A percentile compares a stretch with the other conserved stretches of the same genome.
Conservation (phyloP, 1,140 invertebrate genomes). For the Panagrolaimus sp. region DNA sequence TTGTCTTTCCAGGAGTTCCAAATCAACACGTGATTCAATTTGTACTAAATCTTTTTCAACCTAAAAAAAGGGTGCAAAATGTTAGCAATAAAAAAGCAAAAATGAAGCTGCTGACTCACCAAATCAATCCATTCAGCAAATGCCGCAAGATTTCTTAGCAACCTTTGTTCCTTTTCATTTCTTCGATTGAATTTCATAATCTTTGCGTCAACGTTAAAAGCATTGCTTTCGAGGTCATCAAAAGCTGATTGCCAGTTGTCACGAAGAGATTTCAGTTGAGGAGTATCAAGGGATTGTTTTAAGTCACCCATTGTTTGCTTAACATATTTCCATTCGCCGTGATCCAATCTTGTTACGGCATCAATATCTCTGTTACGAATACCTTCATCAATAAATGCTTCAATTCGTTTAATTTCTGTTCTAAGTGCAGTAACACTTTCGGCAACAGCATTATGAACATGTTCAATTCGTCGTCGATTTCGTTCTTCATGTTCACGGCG, state of each 20-base stretch:
- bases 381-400: conserved; percentile 1
- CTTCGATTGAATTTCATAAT: conserved; percentile 1
- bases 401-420: conserved; percentile 4
- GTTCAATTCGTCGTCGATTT: neutral
- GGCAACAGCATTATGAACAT: conserved; percentile 4
- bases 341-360: neutral
- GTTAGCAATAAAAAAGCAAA: neutral
- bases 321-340: neutral
- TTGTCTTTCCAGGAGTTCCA: neutral
- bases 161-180: conserved; percentile 1
- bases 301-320: conserved; percentile 2
- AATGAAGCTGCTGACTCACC: neutral
- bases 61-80: neutral
- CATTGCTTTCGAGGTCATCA: neutral
- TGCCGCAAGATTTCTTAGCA: conserved; percentile 11
- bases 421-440: neutral
- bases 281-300: neutral
- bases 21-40: neutral
- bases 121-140: conserved; percentile 12
- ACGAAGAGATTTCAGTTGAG: neutral
- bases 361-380: conserved; percentile 1
- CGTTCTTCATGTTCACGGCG: conserved; percentile 9
- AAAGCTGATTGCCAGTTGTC: conserved; percentile 7
- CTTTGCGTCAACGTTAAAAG: conserved; percentile 4
- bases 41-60: conserved; percentile 4